Base-by-base conservation (phyloP, 2,888 invertebrate species). In the Tethea ocularis region DNA sequence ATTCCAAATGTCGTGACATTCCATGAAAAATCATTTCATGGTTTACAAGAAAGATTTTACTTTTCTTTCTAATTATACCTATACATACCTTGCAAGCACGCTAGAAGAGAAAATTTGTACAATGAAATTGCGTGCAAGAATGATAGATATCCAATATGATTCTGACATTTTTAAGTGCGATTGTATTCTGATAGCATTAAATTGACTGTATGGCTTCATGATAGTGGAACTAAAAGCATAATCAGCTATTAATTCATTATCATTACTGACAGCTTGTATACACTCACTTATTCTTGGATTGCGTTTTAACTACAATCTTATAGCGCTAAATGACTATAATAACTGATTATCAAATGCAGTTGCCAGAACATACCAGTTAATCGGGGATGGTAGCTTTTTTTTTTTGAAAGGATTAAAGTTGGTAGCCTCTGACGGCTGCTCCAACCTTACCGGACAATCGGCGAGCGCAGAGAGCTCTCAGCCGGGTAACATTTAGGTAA, bases 71-170 rank as follows among this genome's bases (percentile, higher is more conserved):
- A 54, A 17, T 33, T 33, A 54, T n/a, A 54, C 29, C 29, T 26
- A 46, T n/a, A 54, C 29, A 53, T 26, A 46, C 29, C 33, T 17
- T 17, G 33, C 24, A 20, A 23, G 15, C 60, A 60, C 60, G 60
- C 57, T 23, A 60, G 57, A 57, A 46, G 57, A 57, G 60, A 60
- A 60, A 60, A 57, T 53, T 11, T n/a, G 17, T n/a, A 54, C n/a
- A 46, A 26, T 20, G 17, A 6, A 46, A 46, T 10, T 22, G n/a
- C 54, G 36, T 54, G 54, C 36, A 22, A 33, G 54, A n/a, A 54
- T 54, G 54, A 6, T 10, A 36, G 54, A 54, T 33, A 54, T 29
- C 20, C 33, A 22, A 22, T 33, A 36, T 10, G 26, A 53, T 53
- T 46, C 20, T 46, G 46, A 46, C 46, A 46, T n/a, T 46, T 46